A percentile compares a stretch with the other conserved stretches of the same genome.
These are phyloP conservation scores for Lethenteron camtschaticum DNA, from an alignment of 2,113 vertebrate species.

Conservation along the genomic window DNA sequence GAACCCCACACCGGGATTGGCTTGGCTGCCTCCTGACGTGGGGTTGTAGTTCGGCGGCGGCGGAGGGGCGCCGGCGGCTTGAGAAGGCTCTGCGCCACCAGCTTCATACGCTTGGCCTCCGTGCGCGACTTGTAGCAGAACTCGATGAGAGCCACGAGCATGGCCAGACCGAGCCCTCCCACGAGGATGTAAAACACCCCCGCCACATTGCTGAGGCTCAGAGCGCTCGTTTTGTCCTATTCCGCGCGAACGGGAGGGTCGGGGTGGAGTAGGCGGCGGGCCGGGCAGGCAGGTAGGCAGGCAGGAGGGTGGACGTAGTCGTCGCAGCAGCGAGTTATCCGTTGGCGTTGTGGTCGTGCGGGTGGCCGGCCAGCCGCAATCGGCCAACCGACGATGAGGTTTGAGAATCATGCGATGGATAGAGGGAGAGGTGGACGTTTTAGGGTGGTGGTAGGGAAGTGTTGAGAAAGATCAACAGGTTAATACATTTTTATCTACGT, in stretches of 20 bases:
- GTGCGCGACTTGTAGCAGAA: slow-evolving; percentile 99
- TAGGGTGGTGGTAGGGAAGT: too few species aligned
- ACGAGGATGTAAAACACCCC: slow-evolving; percentile 99
- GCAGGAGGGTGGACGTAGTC: too few species aligned
- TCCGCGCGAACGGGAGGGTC: slow-evolving; percentile 17
- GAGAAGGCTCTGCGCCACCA: slow-evolving; percentile 28
- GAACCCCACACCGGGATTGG: not conserved
- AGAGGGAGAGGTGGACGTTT: too few species aligned
- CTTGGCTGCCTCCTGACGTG: not conserved
- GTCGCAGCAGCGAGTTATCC: too few species aligned
- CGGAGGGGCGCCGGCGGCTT: slow-evolving; percentile 1
- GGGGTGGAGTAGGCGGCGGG: not conserved
- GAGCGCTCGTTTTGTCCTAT: slow-evolving; percentile 97
- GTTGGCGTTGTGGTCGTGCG: too few species aligned
- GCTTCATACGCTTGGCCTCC: slow-evolving; percentile 99
- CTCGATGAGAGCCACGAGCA: slow-evolving; percentile 99
- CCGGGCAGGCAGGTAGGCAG: too few species aligned
- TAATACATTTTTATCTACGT: too few species aligned
- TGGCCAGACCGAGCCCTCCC: slow-evolving; percentile 92
- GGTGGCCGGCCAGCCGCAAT: too few species aligned
- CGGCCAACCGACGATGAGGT: too few species aligned
- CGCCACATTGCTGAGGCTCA: slow-evolving; percentile 97
- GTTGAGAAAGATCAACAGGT: too few species aligned
- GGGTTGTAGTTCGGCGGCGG: slow-evolving; percentile 1
- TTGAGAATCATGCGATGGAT: too few species aligned